Evolutionary conservation across 2,888 invertebrate species (phyloP).

Genomic region (Cryptus viduatorius): DNA sequence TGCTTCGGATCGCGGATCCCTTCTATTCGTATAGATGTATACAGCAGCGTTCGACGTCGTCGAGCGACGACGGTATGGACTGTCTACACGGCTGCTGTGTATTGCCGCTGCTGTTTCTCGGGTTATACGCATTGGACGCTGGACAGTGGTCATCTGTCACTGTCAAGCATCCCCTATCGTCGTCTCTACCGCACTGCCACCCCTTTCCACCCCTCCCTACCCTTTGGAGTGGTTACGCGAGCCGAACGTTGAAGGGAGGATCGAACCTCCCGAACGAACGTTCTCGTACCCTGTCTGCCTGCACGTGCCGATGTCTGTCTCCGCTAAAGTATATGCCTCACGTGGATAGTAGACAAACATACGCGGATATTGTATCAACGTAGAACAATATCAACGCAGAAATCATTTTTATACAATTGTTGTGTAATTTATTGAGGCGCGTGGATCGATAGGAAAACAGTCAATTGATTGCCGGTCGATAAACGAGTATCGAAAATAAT

Average conservation of each 20-base stretch:
- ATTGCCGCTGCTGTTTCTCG: slow-evolving; percentile 40
- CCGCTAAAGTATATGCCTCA: slow-evolving; percentile 39
- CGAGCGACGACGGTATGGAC: slow-evolving; percentile 52
- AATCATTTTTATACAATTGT: neutral
- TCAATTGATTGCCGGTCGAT: neutral
- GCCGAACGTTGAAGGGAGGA: slow-evolving; percentile 76
- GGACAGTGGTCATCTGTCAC: slow-evolving; percentile 83
- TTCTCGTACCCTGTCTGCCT: slow-evolving; percentile 72
- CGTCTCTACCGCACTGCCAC: slow-evolving; percentile 52
- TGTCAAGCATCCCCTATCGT: slow-evolving; percentile 76
- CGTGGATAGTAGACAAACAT: slow-evolving; percentile 30
- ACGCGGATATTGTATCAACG: slow-evolving; percentile 27
- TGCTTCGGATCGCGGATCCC: slow-evolving; percentile 43
- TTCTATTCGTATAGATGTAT: slow-evolving; percentile 41
- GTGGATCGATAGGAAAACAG: neutral
- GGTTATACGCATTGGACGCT: slow-evolving; percentile 73
- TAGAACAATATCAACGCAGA: neutral
- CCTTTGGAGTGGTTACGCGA: slow-evolving; percentile 71
- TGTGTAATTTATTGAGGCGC: no score
- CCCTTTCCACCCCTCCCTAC: slow-evolving; percentile 68
- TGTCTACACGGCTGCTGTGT: slow-evolving; percentile 50
- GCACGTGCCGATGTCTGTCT: slow-evolving; percentile 81
- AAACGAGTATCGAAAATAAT: no score
- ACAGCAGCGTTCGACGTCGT: slow-evolving; percentile 44
- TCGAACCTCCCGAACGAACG: slow-evolving; percentile 68